These are phyloP conservation scores for Drosophila setosimentum DNA, from an alignment of 2,888 invertebrate genomes.

Conservation along the genomic window DNA sequence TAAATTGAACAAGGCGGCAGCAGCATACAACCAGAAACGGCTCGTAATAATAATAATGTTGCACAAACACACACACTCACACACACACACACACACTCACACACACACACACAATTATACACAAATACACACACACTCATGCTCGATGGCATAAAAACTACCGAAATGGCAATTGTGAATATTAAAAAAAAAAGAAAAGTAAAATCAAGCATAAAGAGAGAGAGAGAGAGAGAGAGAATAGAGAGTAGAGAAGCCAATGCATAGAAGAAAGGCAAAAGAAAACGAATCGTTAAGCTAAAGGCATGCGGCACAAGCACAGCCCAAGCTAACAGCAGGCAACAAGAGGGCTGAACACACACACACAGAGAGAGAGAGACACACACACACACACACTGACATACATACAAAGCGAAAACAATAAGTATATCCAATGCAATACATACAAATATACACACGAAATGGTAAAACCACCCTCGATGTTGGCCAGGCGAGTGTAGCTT, in stretches of 20 bases:
- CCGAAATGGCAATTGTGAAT: slow-evolving; percentile 79
- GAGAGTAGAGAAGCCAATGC: slow-evolving; percentile 49
- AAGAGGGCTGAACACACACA: slow-evolving; percentile 32
- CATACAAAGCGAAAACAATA: slow-evolving; percentile 32
- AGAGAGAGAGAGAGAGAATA: background rate
- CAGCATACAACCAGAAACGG: slow-evolving; percentile 69
- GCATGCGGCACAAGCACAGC: slow-evolving; percentile 44
- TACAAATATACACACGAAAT: slow-evolving; percentile 52
- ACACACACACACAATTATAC: slow-evolving; percentile 34
- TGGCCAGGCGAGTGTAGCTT: slow-evolving; percentile 32
- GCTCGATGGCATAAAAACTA: slow-evolving; percentile 67
- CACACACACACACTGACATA: slow-evolving; percentile 32
- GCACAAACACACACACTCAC: slow-evolving; percentile 54
- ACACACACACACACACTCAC: slow-evolving; percentile 37
- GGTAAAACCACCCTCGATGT: slow-evolving; percentile 74
- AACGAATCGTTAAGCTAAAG: slow-evolving; percentile 65
- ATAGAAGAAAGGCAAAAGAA: slow-evolving; percentile 68
- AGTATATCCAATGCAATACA: slow-evolving; percentile 58
- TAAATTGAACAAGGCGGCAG: slow-evolving; percentile 73
- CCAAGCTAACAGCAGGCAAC: slow-evolving; percentile 16
- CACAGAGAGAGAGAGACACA: slow-evolving; percentile 32
- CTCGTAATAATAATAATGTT: slow-evolving; percentile 79
- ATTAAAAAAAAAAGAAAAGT: slow-evolving; percentile 67
- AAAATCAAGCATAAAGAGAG: slow-evolving; percentile 12
- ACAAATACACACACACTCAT: slow-evolving; percentile 36